phyloP scores from a whole-genome alignment of 2,797 vertebrate species.

The Selene dorsalis region DNA sequence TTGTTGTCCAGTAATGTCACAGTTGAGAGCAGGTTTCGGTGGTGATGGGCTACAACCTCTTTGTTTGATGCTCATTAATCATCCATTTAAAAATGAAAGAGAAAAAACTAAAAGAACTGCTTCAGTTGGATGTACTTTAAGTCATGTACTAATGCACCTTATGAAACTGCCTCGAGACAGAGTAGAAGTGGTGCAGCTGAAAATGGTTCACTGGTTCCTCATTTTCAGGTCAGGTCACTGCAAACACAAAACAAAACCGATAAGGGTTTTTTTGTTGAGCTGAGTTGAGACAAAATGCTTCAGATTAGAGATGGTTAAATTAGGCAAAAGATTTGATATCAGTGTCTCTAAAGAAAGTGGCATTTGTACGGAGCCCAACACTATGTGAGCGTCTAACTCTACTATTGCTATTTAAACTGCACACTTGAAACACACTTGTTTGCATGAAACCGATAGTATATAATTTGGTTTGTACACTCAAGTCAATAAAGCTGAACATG shows the following conservation, averaged over 20 bases:
- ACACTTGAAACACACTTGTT: no score
- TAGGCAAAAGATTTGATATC: not conserved
- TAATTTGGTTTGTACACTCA: no score
- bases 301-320: not conserved
- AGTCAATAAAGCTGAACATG: not conserved
- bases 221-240: not conserved
- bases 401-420: not conserved
- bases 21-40: no score
- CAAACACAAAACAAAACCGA: not conserved
- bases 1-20: not conserved
- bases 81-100: no score
- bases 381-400: constrained; percentile 12
- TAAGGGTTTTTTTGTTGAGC: not conserved
- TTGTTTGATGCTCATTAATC: no score
- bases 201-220: constrained; percentile 23
- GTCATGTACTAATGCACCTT: no score
- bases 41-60: not conserved
- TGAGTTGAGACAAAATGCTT: not conserved
- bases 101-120: no score
- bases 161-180: not conserved
- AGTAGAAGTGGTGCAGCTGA: not conserved
- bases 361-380: not conserved
- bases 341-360: constrained; percentile 5
- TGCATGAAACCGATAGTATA: no score
- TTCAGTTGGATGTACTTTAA: no score